Base-by-base conservation (phyloP, 2,113 vertebrate species). In the Eolophus roseicapilla region DNA sequence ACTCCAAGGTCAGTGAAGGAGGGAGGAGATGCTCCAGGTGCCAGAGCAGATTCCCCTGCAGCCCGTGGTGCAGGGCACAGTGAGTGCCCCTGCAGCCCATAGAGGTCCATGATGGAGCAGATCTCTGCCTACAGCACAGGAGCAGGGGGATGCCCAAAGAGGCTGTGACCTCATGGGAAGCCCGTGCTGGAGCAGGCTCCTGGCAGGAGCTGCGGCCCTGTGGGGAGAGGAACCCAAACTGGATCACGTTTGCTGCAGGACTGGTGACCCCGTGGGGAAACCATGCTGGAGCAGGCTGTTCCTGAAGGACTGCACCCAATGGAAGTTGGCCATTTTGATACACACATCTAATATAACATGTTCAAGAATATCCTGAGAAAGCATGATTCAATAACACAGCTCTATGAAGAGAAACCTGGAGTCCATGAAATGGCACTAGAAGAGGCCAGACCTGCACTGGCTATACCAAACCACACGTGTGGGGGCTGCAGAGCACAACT, bases 381-480 rank as follows among this genome's bases (percentile, higher is more conserved):
- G 52, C 17, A 20, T 7, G 5, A 49, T 5, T 35, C 77, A 77
- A 4, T 2, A 44, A 13, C 24, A 49, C 12, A 86, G 62, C 60
- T 87, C 78, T 9, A 67, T 1, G 29, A 68, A 27, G 43, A 86
- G 80, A 55, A 55, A 19, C 62, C 20, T 9, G 4, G 65, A 8
- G 2, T 13, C 29, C 60, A 52, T 21, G 47, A 19, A 76, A 28
- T 0, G 0, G 18, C 1, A 1, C 39, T 57, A 52, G 44, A 44
- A 53, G 23, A 62, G 2, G 5, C 15, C 77, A 70, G 81, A 9
- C 6, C 75, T 39, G 53, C 6, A 2, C n/a, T 27, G 60, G 74
- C 50, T 37, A 19, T 2, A 65, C 33, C 67, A 74, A 29, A 44
- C 2, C 67, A 18, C 33, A 27, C 1, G 1, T 1, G 11, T 0